Base-by-base conservation (phyloP, 2,888 invertebrate species). In the Tipula vernalis region DNA sequence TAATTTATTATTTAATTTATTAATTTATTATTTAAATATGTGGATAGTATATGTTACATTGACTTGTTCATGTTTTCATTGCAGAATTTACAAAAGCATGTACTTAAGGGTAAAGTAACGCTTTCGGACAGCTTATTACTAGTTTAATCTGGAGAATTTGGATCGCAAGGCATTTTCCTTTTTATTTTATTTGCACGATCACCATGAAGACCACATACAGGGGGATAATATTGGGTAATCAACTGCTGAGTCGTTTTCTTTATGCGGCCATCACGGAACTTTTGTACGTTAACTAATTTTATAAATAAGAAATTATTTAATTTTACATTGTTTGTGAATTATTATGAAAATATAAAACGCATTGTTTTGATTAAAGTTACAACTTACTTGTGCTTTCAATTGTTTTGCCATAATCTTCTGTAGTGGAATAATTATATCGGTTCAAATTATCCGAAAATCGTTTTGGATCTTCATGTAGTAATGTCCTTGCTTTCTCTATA, bases 71-170 rank as follows among this genome's bases (percentile, higher is more conserved):
- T 39, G 10, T 39, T 39, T 39, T 84, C 6, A 84, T 5, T 86
- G 83, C 87, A 91, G 92, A 91, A 91, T 85, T 88, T 91, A 42
- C 91, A 91, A 87, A 89, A 88, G 71, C 90, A 90, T n/a, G 91
- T 91, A 3, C 90, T 90, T 36, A 89, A 88, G 44, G 91, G 91
- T 8, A 90, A 91, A 87, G 86, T 91, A 18, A 90, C 91, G 0
- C 88, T 91, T 0, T 91, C 91, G 87, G 90, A 91, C 88, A 91
- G 91, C 88, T 89, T 89, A n/a, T 57, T 86, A 3, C 36, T 86
- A 10, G 86, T 51, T 51, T 86, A 57, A 87, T 90, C 90, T 4
- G 3, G 10, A 10, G 44, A 36, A 28, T 83, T 15, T 83, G 83
- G 85, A n/a, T n/a, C 10, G 4, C 71, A 71, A 18, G 18, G 10